Evolutionary conservation across 2,113 vertebrate genomes (phyloP).

Genomic region (Syngnathus floridae): DNA sequence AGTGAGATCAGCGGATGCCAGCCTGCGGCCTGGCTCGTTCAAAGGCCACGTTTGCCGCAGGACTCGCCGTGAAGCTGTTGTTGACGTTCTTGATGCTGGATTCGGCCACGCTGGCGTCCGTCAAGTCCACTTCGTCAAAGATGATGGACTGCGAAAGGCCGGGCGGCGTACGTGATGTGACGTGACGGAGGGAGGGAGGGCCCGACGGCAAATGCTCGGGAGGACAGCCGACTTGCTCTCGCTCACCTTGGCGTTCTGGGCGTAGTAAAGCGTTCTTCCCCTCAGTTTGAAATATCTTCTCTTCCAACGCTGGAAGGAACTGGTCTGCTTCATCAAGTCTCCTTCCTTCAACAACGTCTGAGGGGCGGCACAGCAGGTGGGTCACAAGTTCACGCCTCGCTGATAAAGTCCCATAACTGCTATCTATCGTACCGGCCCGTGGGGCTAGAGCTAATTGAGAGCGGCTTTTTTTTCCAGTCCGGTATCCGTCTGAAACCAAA

Average conservation of each 20-base stretch:
- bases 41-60: too few species aligned
- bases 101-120: slow-evolving; percentile 93
- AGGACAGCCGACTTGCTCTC: neutral
- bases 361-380: neutral
- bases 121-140: slow-evolving; percentile 96
- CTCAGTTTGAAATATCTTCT: slow-evolving; percentile 93
- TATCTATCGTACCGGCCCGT: too few species aligned
- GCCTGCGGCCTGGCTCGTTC: too few species aligned
- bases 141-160: slow-evolving; percentile 83
- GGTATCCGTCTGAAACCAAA: too few species aligned
- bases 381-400: neutral
- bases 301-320: slow-evolving; percentile 95
- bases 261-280: slow-evolving; percentile 92
- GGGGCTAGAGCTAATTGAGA: too few species aligned
- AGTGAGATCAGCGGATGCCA: too few species aligned
- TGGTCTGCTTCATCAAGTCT: slow-evolving; percentile 91
- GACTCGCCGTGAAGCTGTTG: slow-evolving; percentile 97
- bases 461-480: too few species aligned
- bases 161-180: neutral
- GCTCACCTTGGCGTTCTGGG: slow-evolving; percentile 88
- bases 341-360: slow-evolving; percentile 94
- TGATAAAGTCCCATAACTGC: too few species aligned
- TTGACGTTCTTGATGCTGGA: slow-evolving; percentile 98
- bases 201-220: too few species aligned
- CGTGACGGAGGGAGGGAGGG: too few species aligned